Percentiles rank a stretch among this genome's conserved stretches.
Evolutionary conservation across 2,888 invertebrate genomes (phyloP).

Genomic region (Eupithecia vulgata): DNA sequence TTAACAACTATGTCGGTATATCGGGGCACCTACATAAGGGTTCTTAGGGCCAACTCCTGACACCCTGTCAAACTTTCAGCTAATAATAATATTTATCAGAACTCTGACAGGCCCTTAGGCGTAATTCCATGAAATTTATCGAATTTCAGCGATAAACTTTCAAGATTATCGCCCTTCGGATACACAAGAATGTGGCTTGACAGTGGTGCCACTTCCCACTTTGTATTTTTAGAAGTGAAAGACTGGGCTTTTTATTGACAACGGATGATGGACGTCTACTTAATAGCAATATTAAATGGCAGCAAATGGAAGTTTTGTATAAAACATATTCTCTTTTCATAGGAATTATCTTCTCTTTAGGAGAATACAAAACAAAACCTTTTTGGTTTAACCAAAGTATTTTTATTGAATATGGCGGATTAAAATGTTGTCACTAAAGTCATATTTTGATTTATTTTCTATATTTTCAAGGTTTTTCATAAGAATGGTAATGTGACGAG

Average conservation of each 20-base stretch:
- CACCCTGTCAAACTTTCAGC: conserved; percentile 33
- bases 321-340: not conserved
- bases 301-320: not conserved
- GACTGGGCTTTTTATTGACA: not conserved
- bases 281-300: too few relatives aligned
- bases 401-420: not conserved
- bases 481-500: too few relatives aligned
- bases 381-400: not conserved
- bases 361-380: too few relatives aligned
- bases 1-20: conserved; percentile 14
- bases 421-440: not conserved
- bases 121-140: conserved; percentile 38
- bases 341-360: not conserved
- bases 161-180: conserved; percentile 18
- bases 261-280: not conserved
- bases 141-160: conserved; percentile 34
- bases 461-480: too few relatives aligned
- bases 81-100: conserved; percentile 39
- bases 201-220: not conserved
- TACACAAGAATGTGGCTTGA: not conserved
- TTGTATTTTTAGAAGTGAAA: not conserved
- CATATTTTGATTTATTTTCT: too few relatives aligned
- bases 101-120: conserved; percentile 30
- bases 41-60: conserved; percentile 23
- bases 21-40: conserved; percentile 14